Conservation (phyloP, 2,797 vertebrate species). For the Calcarius lapponicus region DNA sequence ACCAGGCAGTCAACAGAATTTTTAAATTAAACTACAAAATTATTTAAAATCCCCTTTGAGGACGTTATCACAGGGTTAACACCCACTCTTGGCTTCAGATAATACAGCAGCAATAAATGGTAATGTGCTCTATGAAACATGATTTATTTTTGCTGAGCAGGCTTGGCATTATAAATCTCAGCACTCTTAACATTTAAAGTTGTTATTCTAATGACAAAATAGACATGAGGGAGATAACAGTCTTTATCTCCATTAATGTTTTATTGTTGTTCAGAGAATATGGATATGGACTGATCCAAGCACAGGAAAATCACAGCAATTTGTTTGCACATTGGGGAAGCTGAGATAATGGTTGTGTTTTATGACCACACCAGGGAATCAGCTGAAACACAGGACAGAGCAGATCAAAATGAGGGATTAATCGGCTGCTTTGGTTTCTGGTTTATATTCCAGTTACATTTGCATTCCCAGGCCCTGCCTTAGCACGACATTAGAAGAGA, state of each 20-base stretch:
- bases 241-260: constrained; percentile 68
- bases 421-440: neutral
- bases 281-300: constrained; percentile 30
- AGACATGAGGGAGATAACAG: constrained; percentile 67
- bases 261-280: constrained; percentile 69
- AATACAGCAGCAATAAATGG: constrained; percentile 3
- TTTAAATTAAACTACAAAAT: neutral
- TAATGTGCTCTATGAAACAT: constrained; percentile 13
- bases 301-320: constrained; percentile 59
- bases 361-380: constrained; percentile 11
- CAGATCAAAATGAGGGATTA: constrained; percentile 3
- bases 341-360: constrained; percentile 37
- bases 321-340: constrained; percentile 44
- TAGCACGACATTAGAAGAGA: neutral
- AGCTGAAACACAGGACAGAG: neutral
- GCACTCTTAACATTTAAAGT: constrained; percentile 64
- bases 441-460: neutral
- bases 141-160: constrained; percentile 62
- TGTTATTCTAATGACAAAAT: constrained; percentile 67
- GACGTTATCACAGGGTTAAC: constrained; percentile 32
- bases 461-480: neutral
- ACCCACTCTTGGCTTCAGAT: constrained; percentile 12
- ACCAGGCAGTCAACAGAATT: neutral
- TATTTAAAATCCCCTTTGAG: constrained; percentile 7
- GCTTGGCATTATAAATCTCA: constrained; percentile 62